Conservation (phyloP, 2,888 invertebrate species). For the Agonopterix subpropinquella region DNA sequence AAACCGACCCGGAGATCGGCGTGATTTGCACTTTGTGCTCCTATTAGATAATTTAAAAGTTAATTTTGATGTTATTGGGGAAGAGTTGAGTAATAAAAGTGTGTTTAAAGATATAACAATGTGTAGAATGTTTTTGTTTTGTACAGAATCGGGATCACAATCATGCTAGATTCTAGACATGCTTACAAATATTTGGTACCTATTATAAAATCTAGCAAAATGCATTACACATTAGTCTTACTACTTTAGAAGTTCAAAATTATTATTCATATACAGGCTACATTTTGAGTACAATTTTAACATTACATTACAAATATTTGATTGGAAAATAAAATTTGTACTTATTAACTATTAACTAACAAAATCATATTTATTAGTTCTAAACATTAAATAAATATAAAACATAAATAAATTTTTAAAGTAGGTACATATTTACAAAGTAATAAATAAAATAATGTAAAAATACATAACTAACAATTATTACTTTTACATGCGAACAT, state of each 20-base stretch:
- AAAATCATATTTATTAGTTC: too few species aligned
- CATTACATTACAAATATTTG: too few species aligned
- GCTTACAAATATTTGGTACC: neutral
- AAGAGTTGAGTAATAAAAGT: neutral
- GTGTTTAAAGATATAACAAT: neutral
- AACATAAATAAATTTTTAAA: too few species aligned
- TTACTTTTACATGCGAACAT: neutral
- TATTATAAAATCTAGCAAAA: neutral
- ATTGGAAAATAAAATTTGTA: too few species aligned
- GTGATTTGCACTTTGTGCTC: conserved; percentile 61
- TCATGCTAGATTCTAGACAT: neutral
- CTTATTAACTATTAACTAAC: too few species aligned
- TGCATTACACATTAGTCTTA: neutral
- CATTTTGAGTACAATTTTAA: too few species aligned
- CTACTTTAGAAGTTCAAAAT: too few species aligned
- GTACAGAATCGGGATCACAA: neutral
- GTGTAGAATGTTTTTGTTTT: neutral
- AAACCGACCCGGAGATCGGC: conserved; percentile 51
- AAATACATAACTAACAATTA: neutral
- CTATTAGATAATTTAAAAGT: conserved; percentile 15
- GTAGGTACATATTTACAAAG: too few species aligned
- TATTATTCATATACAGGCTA: too few species aligned
- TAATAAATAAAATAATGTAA: too few species aligned
- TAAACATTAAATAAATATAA: too few species aligned
- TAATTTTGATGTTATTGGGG: neutral